These are phyloP conservation scores for Sclerurus mexicanus DNA, from an alignment of 2,113 vertebrate species.

Conservation along the genomic window DNA sequence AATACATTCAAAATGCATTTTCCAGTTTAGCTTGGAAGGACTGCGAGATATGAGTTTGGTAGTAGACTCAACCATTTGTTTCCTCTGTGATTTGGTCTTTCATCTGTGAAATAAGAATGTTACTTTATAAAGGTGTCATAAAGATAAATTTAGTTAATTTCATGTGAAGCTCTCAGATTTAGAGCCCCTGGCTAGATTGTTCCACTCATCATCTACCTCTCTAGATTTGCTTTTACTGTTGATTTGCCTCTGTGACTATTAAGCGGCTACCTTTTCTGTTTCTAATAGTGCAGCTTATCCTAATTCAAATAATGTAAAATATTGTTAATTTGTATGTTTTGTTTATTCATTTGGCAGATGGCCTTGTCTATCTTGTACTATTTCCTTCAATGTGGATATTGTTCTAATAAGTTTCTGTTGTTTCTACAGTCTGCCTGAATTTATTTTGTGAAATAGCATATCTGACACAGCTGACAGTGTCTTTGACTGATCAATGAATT, in stretches of 20 bases:
- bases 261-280: neutral
- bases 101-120: neutral
- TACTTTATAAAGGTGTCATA: neutral
- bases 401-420: neutral
- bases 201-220: neutral
- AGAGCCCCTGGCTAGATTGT: neutral
- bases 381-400: neutral
- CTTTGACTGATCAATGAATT: neutral
- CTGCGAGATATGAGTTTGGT: neutral
- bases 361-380: neutral
- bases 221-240: neutral
- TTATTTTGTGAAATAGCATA: neutral
- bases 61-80: neutral
- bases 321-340: neutral
- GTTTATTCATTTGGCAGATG: neutral
- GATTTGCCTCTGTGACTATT: neutral
- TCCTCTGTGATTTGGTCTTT: neutral
- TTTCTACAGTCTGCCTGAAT: neutral
- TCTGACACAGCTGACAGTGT: neutral
- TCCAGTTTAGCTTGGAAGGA: neutral
- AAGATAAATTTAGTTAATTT: neutral
- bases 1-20: neutral
- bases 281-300: neutral
- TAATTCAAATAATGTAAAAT: neutral
- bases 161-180: neutral